Base-by-base conservation (phyloP, 2,113 vertebrate genomes). In the Chlamydotis undulata region DNA sequence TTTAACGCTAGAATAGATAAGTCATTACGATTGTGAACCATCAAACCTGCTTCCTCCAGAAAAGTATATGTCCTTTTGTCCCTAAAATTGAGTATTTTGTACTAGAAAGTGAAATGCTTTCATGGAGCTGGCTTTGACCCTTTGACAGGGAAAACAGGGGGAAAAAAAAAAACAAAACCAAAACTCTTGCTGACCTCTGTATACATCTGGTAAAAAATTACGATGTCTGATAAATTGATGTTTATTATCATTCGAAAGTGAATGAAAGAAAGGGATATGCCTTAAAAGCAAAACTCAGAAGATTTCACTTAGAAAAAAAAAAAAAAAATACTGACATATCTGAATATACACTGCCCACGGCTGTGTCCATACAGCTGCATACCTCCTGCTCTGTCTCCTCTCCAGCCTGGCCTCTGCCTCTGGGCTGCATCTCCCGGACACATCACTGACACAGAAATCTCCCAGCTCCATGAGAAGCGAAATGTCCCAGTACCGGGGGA, bases 121-220 rank as follows among this genome's bases (percentile, higher is more conserved):
- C 53, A 13, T 13, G 14, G 61, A 79, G 16, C 8, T 87, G 24
- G 21, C 12, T 57, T 61, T 70, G 41, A 70, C 14, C 1, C 19
- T n/a, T 67, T 4, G 14, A n/a, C 1, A 2, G 25, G 17, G 13
- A 5, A 76, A 82, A 82, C 0, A 4, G 56, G 6, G 7, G 7
- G 43, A 65, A 57, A 87, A 55, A 83, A 59, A 4, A 35, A 35
- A 35, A 35, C n/a, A 0, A 35, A 37, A 37, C 37, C 10, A n/a
- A 75, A 75, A n/a, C 8, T 37, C 14, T 45, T 43, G 7, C 35
- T 76, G 65, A 64, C 33, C 12, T 91, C 61, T 64, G 14, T 50
- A 55, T 14, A 24, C 35, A 81, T 21, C 17, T 78, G 56, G 25
- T 37, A 56, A 94, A 83, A 89, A 78, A 22, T 21, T 21, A 45